phyloP scores from a whole-genome alignment of 2,888 invertebrate species.

The Trisateles emortualis region DNA sequence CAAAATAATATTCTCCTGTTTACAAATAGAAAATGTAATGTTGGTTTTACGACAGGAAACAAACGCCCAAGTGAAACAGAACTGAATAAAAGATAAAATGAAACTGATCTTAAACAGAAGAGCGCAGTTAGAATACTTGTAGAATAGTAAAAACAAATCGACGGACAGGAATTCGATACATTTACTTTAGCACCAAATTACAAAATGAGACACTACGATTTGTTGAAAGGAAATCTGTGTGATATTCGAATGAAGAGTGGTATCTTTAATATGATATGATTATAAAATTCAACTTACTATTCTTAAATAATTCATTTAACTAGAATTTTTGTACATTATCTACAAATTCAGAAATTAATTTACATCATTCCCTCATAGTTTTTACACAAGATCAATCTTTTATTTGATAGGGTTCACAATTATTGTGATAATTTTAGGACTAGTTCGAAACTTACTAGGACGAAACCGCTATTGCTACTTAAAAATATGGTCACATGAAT shows the following conservation, averaged over 20 bases:
- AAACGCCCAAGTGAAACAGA: constrained; percentile 31
- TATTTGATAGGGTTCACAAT: constrained; percentile 50
- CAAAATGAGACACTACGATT: constrained; percentile 45
- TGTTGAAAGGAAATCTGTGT: constrained; percentile 53
- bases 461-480: constrained; percentile 77
- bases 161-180: constrained; percentile 46
- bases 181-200: constrained; percentile 71
- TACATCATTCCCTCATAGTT: constrained; percentile 64
- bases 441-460: constrained; percentile 84
- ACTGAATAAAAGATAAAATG: constrained; percentile 35
- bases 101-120: constrained; percentile 43
- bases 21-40: constrained; percentile 38
- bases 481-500: constrained; percentile 75
- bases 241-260: constrained; percentile 64
- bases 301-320: constrained; percentile 73
- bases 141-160: constrained; percentile 41
- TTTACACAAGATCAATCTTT: constrained; percentile 53
- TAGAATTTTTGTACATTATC: constrained; percentile 82
- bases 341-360: constrained; percentile 75
- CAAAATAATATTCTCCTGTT: constrained; percentile 46
- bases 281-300: constrained; percentile 83
- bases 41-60: constrained; percentile 39
- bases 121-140: constrained; percentile 35
- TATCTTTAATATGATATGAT: constrained; percentile 80
- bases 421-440: constrained; percentile 72